Conservation (phyloP, 2,888 invertebrate species). For the Drosophila conformis region DNA sequence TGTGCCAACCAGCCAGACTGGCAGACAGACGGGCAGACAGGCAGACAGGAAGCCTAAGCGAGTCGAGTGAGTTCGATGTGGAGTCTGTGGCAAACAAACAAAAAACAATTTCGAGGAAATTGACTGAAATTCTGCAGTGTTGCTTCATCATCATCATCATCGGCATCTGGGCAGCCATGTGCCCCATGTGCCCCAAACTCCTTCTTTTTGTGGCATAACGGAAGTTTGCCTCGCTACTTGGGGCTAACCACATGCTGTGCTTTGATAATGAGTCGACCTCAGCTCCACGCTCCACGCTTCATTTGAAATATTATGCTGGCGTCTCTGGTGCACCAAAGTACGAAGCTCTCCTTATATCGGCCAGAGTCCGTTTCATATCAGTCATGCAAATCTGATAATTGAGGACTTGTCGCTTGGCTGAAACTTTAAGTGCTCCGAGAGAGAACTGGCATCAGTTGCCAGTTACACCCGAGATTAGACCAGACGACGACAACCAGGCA, state of each 20-base stretch:
- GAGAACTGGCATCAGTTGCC: conserved; percentile 18
- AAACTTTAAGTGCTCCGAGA: conserved; percentile 68
- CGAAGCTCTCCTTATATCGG: conserved; percentile 21
- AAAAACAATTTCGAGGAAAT: conserved; percentile 80
- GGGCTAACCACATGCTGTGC: conserved; percentile 81
- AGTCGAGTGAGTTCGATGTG: conserved; percentile 19
- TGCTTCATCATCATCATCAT: conserved; percentile 65
- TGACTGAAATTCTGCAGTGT: conserved; percentile 81
- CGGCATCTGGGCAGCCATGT: conserved; percentile 37
- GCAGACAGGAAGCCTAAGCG: conserved; percentile 63
- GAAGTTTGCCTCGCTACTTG: conserved; percentile 65
- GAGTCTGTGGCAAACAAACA: conserved; percentile 71
- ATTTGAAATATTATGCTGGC: conserved; percentile 78
- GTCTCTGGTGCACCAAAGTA: conserved; percentile 10
- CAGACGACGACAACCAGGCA: conserved; percentile 22
- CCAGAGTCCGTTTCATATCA: conserved; percentile 55
- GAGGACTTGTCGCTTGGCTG: conserved; percentile 75
- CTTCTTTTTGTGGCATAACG: conserved; percentile 44
- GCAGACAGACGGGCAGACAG: conserved; percentile 25
- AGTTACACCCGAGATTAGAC: conserved; percentile 55
- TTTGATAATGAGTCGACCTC: conserved; percentile 75
- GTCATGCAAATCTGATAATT: conserved; percentile 81
- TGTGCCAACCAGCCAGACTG: conserved; percentile 53
- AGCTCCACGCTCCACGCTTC: conserved; percentile 49
- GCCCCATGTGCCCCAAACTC: conserved; percentile 45